Base-by-base conservation (phyloP, 2,888 invertebrate genomes). In the Capitulum mitella region DNA sequence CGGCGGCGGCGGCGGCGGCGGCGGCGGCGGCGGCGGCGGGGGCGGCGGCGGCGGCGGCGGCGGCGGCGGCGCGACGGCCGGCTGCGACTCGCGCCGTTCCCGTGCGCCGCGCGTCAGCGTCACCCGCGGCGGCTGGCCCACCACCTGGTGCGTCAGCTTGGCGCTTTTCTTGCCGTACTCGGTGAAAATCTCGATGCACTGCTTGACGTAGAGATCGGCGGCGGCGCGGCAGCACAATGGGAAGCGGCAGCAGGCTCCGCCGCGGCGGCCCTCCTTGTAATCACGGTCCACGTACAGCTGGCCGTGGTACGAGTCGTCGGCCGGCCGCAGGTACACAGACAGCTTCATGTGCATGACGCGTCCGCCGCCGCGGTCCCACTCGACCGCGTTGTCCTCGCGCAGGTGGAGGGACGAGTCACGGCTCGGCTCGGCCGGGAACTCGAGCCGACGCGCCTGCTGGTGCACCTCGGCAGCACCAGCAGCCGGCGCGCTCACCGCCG, bases 1-100 rank as follows among this genome's bases (percentile, higher is more conserved):
- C 34, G 34, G 70, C 22, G 3, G 37, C 10, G 37, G 26, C 6
- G 70, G 22, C 26, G 43, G 43, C n/a, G 22, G 43, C 74, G n/a
- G 12, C 43, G 74, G 37, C 19, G 70, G 16, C 8, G 78, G 93
- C 87, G 78, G 94, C 93, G 83, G 94, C 93, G 10, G 94, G 93
- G 82, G 93, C 93, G n/a, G 93, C 90, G 79, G 94, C 89, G 64
- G 93, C 93, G 22, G 93, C 92, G 83, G 94, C 90, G 84, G 94
- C 93, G 77, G 92, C 91, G 87, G 88, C 83, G 80, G 82, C 81
- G 70, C 79, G 80, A 54, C 80, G 79, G 32, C 79, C 74, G 22
- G 79, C 80, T 58, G 79, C 64, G n/a, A 81, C 19, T 79, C 78
- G 26, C 80, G 78, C 76, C 80, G 81, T 61, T 82, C 81, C 3